A percentile compares a stretch with the other conserved stretches of the same genome.
These are phyloP conservation scores for Microcaecilia unicolor DNA, from an alignment of 2,797 vertebrate species.

Conservation along the genomic window DNA sequence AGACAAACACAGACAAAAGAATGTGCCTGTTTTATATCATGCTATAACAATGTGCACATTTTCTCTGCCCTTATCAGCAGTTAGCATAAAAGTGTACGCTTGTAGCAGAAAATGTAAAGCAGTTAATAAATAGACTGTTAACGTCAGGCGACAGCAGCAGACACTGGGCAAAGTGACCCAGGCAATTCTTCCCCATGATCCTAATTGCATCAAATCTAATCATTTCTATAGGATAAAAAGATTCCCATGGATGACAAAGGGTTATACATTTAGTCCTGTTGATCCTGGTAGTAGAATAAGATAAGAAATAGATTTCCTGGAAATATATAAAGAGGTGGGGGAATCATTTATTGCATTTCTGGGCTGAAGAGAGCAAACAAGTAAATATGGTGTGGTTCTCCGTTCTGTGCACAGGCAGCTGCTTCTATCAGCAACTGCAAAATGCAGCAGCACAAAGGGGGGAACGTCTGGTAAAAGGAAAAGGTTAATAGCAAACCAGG, in stretches of 20 bases:
- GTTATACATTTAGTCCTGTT: constrained; percentile 32
- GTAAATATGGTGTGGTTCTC: constrained; percentile 33
- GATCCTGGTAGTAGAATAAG: constrained; percentile 33
- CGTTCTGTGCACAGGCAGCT: constrained; percentile 35
- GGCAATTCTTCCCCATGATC: constrained; percentile 28
- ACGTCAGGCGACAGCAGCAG: constrained; percentile 20
- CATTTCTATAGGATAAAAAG: constrained; percentile 49
- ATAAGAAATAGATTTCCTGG: constrained; percentile 30
- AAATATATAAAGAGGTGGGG: constrained; percentile 10
- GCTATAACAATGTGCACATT: not conserved
- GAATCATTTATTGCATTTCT: constrained; percentile 19
- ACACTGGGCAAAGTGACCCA: constrained; percentile 3
- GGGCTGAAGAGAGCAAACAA: constrained; percentile 30
- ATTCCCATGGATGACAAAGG: constrained; percentile 41
- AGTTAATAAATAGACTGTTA: constrained; percentile 36
- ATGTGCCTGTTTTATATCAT: not conserved
- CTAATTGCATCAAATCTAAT: constrained; percentile 46
- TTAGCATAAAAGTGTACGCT: constrained; percentile 3
- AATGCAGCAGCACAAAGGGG: constrained; percentile 52
- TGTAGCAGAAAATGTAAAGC: constrained; percentile 13
- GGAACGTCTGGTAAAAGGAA: constrained; percentile 55
- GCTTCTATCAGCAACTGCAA: constrained; percentile 35
- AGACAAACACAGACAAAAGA: constrained; percentile 8
- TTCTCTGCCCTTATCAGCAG: not conserved
- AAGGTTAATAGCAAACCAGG: constrained; percentile 85